Evolutionary conservation across 1,140 invertebrate genomes (phyloP), one percentile per base, ranked within the genome.

Genomic region (Periplaneta americana): DNA sequence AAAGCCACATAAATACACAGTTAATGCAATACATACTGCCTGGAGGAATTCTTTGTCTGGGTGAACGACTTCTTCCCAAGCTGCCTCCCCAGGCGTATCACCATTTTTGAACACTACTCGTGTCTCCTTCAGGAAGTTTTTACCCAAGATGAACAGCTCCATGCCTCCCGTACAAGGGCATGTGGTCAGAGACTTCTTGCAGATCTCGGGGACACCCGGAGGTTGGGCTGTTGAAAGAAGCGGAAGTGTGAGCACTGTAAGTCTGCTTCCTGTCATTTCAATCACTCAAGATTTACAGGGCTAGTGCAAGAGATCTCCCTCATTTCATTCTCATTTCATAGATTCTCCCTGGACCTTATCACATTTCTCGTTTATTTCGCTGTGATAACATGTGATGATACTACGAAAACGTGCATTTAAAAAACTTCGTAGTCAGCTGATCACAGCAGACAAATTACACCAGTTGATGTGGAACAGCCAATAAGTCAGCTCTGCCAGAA

Each of bases 41-140:
- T 96, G 95, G 74, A 94, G 88, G 86, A 94, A 96, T 86, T 96
- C 95, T 86, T 96, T 96, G 84, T 96, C 95, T 0, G 95, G 95
- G 37, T 91, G 86, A 5, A 96, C 94, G 36, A 92, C 90, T 84
- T 94, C 93, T 85, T 96, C 94, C 96, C 96, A 97, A 4, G 91
- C 86, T 0, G 91, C 87, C 15, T 91, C 88, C n/a, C 22, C 8
- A 6, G 28, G 28, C 84, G 84, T 79, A 33, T 89, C 82, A 75
- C 89, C 86, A 85, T 88, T 84, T 82, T 90, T 90, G 87, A 99
- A 98, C 66, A 97, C 90, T 13, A 99, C 94, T 79, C 93, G 92
- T 2, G 97, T 97, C 88, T 98, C 97, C 89, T 98, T 98, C 18
- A 98, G 91, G 87, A 99, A 99, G 88, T 99, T 99, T 88, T 99